A percentile compares a stretch with the other conserved stretches of the same genome.
Conservation (phyloP, 2,797 vertebrate species). For the Etheostoma perlongum region DNA sequence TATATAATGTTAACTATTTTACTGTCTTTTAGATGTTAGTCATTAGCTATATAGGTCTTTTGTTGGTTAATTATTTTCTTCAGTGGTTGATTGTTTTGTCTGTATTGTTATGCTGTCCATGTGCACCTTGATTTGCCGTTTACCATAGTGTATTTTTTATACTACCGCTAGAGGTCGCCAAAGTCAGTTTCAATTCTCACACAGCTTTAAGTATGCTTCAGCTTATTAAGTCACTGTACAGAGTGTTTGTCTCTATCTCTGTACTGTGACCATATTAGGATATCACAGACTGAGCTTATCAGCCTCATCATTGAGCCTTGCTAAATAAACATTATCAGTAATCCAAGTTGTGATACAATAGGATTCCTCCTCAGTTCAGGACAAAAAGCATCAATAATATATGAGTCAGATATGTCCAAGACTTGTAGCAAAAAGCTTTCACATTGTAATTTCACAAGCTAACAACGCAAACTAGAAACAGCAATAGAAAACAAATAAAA, state of each 20-base stretch:
- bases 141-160: background rate
- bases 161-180: background rate
- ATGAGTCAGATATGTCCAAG: background rate
- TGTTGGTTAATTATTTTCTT: background rate
- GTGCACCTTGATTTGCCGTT: background rate
- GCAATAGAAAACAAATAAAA: conserved; percentile 23
- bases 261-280: background rate
- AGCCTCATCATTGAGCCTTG: background rate
- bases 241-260: background rate
- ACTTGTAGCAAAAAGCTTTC: background rate
- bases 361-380: background rate
- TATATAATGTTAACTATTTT: background rate
- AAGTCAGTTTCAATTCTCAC: background rate
- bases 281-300: background rate
- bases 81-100: background rate
- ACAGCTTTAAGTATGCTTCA: background rate
- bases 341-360: background rate
- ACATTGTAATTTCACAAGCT: background rate
- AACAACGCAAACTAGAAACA: background rate
- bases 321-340: background rate
- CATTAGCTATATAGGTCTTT: background rate
- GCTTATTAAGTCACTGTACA: background rate
- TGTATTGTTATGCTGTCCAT: background rate
- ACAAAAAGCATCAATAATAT: background rate
- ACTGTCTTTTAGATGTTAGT: background rate